phyloP scores from a whole-genome alignment of 2,888 invertebrate genomes.

The Diloba caeruleocephala region DNA sequence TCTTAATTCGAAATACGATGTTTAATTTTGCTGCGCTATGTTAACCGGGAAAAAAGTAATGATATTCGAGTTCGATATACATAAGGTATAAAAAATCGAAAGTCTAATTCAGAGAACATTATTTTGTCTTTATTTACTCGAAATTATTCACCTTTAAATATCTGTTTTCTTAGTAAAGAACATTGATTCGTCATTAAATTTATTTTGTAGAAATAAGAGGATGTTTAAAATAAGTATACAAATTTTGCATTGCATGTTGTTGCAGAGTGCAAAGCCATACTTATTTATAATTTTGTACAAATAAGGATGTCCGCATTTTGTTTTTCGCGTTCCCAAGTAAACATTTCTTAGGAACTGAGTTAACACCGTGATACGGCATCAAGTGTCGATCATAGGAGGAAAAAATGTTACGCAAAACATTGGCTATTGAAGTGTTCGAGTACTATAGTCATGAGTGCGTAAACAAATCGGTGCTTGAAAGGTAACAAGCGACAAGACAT shows the following conservation, averaged over 20 bases:
- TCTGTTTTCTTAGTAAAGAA: slow-evolving; percentile 11
- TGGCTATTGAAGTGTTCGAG: too few relatives aligned
- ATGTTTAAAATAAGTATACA: slow-evolving; percentile 28
- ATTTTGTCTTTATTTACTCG: slow-evolving; percentile 6
- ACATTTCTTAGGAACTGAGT: slow-evolving; percentile 7
- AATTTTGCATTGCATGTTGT: not conserved
- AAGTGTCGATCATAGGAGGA: too few relatives aligned
- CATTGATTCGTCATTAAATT: slow-evolving; percentile 18
- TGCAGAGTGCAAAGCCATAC: not conserved
- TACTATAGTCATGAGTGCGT: too few relatives aligned
- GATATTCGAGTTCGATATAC: too few relatives aligned
- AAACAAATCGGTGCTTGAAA: too few relatives aligned
- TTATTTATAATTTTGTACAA: slow-evolving; percentile 12
- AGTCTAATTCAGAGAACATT: slow-evolving; percentile 1
- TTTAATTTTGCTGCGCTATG: not conserved
- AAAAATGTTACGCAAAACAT: too few relatives aligned
- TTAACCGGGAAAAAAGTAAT: slow-evolving; percentile 22
- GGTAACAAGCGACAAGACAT: too few relatives aligned
- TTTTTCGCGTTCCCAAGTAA: slow-evolving; percentile 1
- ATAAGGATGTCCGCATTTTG: slow-evolving; percentile 13
- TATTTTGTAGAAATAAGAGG: slow-evolving; percentile 18
- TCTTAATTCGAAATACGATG: not conserved
- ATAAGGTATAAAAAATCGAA: not conserved
- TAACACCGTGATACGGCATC: not conserved
- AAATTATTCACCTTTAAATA: slow-evolving; percentile 17